Percentiles rank a stretch among this genome's conserved stretches.
These are phyloP conservation scores for Thryonomys swinderianus DNA, from an alignment of 2,113 vertebrate species.

Conservation along the genomic window DNA sequence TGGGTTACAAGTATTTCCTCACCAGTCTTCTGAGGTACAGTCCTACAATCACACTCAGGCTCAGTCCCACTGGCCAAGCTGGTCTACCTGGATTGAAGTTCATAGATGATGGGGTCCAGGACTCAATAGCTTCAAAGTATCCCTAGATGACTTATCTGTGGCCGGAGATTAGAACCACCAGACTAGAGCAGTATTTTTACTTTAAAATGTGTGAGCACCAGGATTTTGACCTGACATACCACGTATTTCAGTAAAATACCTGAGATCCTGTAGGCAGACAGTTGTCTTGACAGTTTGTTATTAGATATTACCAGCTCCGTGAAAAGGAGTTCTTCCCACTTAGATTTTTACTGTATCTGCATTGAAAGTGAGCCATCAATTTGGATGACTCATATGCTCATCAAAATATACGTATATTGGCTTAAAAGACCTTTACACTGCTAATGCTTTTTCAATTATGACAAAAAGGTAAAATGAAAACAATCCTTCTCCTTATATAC, in stretches of 20 bases:
- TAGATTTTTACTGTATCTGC: not conserved
- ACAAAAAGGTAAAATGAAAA: not conserved
- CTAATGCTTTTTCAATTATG: not conserved
- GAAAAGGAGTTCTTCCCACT: not conserved
- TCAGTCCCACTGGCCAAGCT: not conserved
- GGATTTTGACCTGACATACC: not conserved
- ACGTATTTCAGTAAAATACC: not conserved
- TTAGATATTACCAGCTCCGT: not conserved
- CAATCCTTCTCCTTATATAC: not conserved
- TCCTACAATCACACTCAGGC: not conserved
- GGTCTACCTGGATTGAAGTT: not conserved
- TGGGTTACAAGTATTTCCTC: not conserved
- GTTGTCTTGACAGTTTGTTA: not conserved
- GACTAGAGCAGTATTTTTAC: not conserved
- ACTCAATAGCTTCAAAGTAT: not conserved
- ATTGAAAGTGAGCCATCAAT: not conserved
- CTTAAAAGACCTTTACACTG: not conserved
- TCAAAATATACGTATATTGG: slow-evolving; percentile 11
- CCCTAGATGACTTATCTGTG: not conserved
- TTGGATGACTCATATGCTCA: not conserved
- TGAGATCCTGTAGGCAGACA: not conserved
- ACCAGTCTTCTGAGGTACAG: not conserved
- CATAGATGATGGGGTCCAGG: not conserved
- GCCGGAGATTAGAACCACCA: not conserved
- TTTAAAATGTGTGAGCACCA: not conserved